Evolutionary conservation across 2,113 vertebrate species (phyloP), one percentile per base, ranked within the genome.

Genomic region (Aptenodytes forsteri): DNA sequence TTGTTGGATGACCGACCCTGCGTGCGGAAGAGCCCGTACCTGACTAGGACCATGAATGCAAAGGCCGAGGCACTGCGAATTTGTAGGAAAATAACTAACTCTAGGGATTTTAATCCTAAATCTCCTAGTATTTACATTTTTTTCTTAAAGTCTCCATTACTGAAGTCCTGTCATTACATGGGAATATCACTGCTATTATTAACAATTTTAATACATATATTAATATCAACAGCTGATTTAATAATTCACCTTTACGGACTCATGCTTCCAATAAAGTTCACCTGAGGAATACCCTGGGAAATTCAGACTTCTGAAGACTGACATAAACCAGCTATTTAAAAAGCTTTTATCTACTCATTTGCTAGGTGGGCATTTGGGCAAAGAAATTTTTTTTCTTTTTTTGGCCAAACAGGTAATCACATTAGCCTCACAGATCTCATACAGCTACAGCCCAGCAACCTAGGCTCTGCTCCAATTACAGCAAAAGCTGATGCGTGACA

Each of bases 401-500:
- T 80, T 69, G 18, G 62, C 47, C 55, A n/a, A 80, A 84, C 42
- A 94, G 66, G 87, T 85, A 92, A 96, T 90, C 66, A n/a, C 58
- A 55, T 94, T 58, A 94, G 30, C 62, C 54, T 86, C 42, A 54
- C 52, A 58, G 79, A 77, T 29, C 79, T 36, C 36, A n/a, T 19
- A 67, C 30, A 90, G 65, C 79, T 62, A 75, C 44, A 89, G 85
- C 75, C 81, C 2, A 0, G 61, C 65, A 92, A 59, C 64, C 17
- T 20, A 42, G 42, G 44, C 79, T 40, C 77, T 84, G 81, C 73
- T 94, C 54, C 84, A 76, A 61, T 94, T 96, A 89, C 70, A 85
- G 70, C 78, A 95, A 84, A 97, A 96, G 78, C 78, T 58, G 58
- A 90, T 80, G 75, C 38, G 8, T 94, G 96, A 97, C 90, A 95